Evolutionary conservation across 2,113 vertebrate species (phyloP).

Genomic region (Limanda limanda): DNA sequence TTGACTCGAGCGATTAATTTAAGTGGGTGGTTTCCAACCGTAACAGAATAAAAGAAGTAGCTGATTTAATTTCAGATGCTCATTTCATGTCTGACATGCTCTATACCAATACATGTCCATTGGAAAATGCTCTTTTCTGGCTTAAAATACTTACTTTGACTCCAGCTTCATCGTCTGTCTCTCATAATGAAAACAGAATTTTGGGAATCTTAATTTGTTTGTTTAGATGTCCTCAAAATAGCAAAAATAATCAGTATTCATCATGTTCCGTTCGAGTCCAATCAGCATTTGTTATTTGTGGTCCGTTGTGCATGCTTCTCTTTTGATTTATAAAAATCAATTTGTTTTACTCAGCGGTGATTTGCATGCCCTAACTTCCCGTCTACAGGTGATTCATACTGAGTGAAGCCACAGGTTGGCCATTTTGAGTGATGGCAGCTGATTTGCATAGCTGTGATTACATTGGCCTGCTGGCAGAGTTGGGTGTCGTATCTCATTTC

Average conservation of each 20-base stretch:
- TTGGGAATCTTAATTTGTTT: constrained; percentile 25
- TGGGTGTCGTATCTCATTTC: constrained; percentile 57
- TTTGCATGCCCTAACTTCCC: constrained; percentile 54
- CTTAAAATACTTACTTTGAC: constrained; percentile 10
- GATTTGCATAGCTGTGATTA: constrained; percentile 65
- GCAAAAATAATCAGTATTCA: constrained; percentile 28
- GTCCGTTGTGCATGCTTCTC: constrained; percentile 5
- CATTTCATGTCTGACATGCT: constrained; percentile 9
- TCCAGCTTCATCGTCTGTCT: not conserved
- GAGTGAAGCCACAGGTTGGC: constrained; percentile 47
- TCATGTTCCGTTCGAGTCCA: constrained; percentile 31
- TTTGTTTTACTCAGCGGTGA: constrained; percentile 47
- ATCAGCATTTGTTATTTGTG: constrained; percentile 45
- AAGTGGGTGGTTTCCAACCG: constrained; percentile 26
- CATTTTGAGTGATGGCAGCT: constrained; percentile 56
- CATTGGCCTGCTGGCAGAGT: constrained; percentile 35
- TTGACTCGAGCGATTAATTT: constrained; percentile 37
- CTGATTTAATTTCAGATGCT: constrained; percentile 10
- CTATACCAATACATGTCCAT: not conserved
- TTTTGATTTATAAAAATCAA: constrained; percentile 42
- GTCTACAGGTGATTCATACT: constrained; percentile 40
- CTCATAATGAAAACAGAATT: constrained; percentile 16
- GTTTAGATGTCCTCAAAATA: constrained; percentile 35
- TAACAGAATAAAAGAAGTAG: constrained; percentile 31
- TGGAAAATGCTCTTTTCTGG: not conserved